Evolutionary conservation across 2,797 vertebrate species (phyloP).

Genomic region (Apodemus agrarius): DNA sequence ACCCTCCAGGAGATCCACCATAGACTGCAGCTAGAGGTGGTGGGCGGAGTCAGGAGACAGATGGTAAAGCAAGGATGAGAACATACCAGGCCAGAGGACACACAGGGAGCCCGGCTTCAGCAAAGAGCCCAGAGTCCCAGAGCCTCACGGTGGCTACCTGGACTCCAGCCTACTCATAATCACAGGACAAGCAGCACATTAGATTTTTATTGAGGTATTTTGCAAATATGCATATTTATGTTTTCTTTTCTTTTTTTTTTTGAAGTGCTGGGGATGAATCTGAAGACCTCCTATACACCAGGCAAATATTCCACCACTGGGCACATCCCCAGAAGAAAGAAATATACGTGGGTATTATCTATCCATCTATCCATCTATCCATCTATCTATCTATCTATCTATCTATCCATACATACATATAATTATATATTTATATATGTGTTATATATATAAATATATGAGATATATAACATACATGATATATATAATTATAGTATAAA

Average conservation of each 20-base stretch:
- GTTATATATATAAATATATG: no score
- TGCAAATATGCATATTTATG: background rate
- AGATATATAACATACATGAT: no score
- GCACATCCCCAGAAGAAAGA: background rate
- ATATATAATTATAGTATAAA: background rate
- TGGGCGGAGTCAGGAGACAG: background rate
- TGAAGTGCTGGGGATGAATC: background rate
- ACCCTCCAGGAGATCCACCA: slow-evolving; percentile 97
- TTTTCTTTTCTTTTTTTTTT: background rate
- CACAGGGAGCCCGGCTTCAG: background rate
- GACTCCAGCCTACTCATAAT: background rate
- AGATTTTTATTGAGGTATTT: background rate
- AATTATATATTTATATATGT: background rate
- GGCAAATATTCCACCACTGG: background rate
- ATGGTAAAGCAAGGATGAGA: background rate
- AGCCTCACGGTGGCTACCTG: background rate
- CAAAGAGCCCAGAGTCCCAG: background rate
- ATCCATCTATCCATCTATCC: no score
- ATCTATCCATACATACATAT: background rate
- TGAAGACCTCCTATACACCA: background rate
- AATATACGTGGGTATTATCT: background rate
- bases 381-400: no score
- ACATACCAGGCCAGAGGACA: rapidly evolving
- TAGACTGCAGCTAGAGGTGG: slow-evolving; percentile 93
- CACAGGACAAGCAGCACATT: background rate